Conservation (phyloP, 2,113 vertebrate species). For the Gymnocephalus cernua region DNA sequence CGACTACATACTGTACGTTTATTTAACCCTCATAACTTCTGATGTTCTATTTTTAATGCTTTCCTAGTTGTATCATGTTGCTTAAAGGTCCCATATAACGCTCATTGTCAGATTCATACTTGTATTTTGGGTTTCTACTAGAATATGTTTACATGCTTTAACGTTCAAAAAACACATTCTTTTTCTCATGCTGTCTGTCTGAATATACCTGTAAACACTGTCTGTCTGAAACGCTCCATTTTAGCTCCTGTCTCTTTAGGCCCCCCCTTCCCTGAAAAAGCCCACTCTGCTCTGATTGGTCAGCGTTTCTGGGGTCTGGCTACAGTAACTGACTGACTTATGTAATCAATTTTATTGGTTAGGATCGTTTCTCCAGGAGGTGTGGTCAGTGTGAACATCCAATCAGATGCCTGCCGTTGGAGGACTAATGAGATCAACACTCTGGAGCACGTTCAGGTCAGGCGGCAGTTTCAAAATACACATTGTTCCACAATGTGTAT, state of each 20-base stretch:
- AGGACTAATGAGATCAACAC: slow-evolving; percentile 77
- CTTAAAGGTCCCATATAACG: not conserved
- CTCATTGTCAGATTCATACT: no score
- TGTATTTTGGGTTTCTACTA: no score
- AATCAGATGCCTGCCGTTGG: slow-evolving; percentile 73
- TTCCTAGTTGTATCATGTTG: not conserved
- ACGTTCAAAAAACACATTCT: no score
- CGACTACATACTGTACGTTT: not conserved
- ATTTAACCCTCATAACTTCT: not conserved
- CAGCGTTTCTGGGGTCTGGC: not conserved
- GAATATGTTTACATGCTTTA: no score
- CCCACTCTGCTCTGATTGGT: no score
- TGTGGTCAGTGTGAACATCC: slow-evolving; percentile 66
- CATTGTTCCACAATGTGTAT: not conserved
- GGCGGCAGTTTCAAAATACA: slow-evolving; percentile 1
- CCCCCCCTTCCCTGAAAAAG: no score
- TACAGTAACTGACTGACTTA: slow-evolving; percentile 26
- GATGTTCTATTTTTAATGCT: not conserved
- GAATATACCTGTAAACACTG: no score
- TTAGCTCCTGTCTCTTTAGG: no score
- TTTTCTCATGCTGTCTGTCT: no score
- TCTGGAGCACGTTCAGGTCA: slow-evolving; percentile 79
- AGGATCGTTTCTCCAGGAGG: slow-evolving; percentile 73
- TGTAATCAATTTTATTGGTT: slow-evolving; percentile 27
- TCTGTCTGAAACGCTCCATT: no score